Base-by-base conservation (phyloP, 2,113 vertebrate genomes). In the Monarcha castaneiventris region DNA sequence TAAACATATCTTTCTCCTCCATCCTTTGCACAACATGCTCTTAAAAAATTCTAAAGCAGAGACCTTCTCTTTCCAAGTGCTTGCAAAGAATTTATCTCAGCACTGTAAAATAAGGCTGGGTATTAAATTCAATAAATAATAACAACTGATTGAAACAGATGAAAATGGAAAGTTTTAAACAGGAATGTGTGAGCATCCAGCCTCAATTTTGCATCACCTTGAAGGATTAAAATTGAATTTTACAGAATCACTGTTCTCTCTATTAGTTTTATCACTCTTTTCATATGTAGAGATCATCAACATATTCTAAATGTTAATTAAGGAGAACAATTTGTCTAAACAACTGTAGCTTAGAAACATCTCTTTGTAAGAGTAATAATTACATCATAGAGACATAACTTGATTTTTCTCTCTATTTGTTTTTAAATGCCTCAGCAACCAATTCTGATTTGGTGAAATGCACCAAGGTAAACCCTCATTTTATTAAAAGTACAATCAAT, bases 141-240 rank as follows among this genome's bases (percentile, higher is more conserved):
- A 67, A 35, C 29, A 73, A 35, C 25, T 30, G 11, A 37, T 51
- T 25, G 10, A 69, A 84, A 69, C 19, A 62, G 13, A 69, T 33
- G 5, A 66, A 66, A 74, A 23, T 16, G 11, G 22, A 44, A 62
- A 61, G 3, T 29, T 79, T 80, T 75, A 43, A 72, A 29, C 12
- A 69, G 16, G 12, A 82, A 67, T 0, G 0, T 14, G 6, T 30
- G 7, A 27, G 2, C 8, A 80, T 54, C 11, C 16, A 46, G 21
- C 20, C 18, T 73, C 49, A 73, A 39, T 72, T 93, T 75, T 79
- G 3, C 33, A 52, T 44, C 10, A 26, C 3, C 13, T 73, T 71
- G n/a, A 77, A 66, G 10, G 11, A 54, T 32, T 81, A 41, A 71
- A 67, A 55, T 10, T 58, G 2, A 39, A 41, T 58, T 80, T 56